Conservation (phyloP, 2,113 vertebrate genomes). For the Brachionichthys hirsutus region DNA sequence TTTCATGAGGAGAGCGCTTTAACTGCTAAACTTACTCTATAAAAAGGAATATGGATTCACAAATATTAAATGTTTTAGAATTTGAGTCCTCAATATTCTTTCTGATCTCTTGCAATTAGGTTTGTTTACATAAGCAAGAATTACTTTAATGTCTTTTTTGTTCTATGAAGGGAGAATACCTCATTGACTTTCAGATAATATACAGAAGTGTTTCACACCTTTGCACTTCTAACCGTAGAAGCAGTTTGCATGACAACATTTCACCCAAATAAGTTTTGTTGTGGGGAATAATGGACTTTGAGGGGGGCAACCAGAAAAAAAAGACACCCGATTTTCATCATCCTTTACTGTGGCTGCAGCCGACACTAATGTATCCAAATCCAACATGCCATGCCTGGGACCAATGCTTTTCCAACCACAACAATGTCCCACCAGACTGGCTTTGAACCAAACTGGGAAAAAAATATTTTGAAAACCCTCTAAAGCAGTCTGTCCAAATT, state of each 20-base stretch:
- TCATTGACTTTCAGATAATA: slow-evolving; percentile 33
- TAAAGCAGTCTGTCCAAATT: slow-evolving; percentile 65
- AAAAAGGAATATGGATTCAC: too few relatives aligned
- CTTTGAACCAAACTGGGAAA: slow-evolving; percentile 64
- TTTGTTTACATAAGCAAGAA: too few relatives aligned
- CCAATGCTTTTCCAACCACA: slow-evolving; percentile 62
- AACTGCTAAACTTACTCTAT: too few relatives aligned
- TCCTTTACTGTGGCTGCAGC: slow-evolving; percentile 45
- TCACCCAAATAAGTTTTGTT: too few relatives aligned
- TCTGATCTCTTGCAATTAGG: too few relatives aligned
- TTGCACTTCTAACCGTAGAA: slow-evolving; percentile 16
- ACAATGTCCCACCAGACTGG: slow-evolving; percentile 57
- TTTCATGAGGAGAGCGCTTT: too few relatives aligned
- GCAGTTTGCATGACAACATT: slow-evolving; percentile 10
- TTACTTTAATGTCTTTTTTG: neutral
- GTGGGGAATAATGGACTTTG: slow-evolving; percentile 16
- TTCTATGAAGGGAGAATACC: slow-evolving; percentile 13
- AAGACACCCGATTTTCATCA: slow-evolving; percentile 58
- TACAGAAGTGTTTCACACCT: slow-evolving; percentile 40
- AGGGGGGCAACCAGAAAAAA: slow-evolving; percentile 21
- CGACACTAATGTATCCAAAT: slow-evolving; percentile 56
- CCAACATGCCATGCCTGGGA: slow-evolving; percentile 58
- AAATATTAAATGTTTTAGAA: too few relatives aligned
- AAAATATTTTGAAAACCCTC: slow-evolving; percentile 47
- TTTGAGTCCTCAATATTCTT: too few relatives aligned